Evolutionary conservation across 1,140 invertebrate genomes (phyloP), one percentile per base, ranked within the genome.

Genomic region (Drosophila cardini): DNA sequence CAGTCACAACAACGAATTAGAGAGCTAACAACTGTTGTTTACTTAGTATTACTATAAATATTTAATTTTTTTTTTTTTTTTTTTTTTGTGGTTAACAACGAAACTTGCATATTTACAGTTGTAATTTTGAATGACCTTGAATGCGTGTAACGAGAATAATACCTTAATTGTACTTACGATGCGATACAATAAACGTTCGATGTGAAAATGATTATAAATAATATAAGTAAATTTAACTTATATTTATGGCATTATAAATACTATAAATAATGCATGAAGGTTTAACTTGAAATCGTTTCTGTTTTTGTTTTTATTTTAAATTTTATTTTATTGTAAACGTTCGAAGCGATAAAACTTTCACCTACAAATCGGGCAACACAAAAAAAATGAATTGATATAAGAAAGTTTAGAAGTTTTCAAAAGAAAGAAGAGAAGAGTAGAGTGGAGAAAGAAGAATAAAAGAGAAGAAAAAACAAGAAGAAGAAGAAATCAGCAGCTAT

Each of bases 261-360:
- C 50, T 62, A 74, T 74, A 62, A 74, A 74, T 74, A 70, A 53
- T 69, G 56, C 71, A 73, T 61, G 64, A 61, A 55, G n/a, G 56
- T 36, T 21, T 32, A 53, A 55, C 40, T 62, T 30, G 15, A 64
- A 65, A 65, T 71, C 42, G 57, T 52, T 50, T 30, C 42, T 64
- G 2, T 21, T 45, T 38, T 11, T 34, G 18, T n/a, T 61, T 48
- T 46, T 61, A 21, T 21, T 18, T 58, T 69, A 26, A 26, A 26
- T 7, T 63, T 46, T 16, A 11, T 42, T 45, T 68, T 32, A 15
- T 16, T 57, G 10, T 53, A 36, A 67, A 69, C 64, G 57, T 72
- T 73, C 64, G 56, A 36, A 71, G 13, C 68, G 40, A 72, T 72
- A 76, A 76, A 76, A 76, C 68, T 76, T 76, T 76, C 68, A 76